Evolutionary conservation across 2,888 invertebrate genomes (phyloP).

Genomic region (Idaea straminata): DNA sequence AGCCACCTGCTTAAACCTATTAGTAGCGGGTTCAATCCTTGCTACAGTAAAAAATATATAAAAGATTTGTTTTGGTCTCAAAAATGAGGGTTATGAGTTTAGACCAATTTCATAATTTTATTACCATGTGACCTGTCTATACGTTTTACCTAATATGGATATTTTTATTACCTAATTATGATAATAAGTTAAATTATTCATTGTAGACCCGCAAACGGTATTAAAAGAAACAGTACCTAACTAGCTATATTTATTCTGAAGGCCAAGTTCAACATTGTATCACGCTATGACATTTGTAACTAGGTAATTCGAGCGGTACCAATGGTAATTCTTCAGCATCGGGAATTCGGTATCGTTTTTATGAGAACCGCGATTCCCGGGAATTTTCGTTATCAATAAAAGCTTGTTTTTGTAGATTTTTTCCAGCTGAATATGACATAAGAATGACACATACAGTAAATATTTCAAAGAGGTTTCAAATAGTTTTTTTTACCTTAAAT

Average conservation of each 20-base stretch:
- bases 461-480: too few species aligned
- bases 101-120: too few species aligned
- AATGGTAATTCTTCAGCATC: neutral
- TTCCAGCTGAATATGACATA: too few species aligned
- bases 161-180: neutral
- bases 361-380: neutral
- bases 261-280: constrained; percentile 1
- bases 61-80: neutral
- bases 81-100: too few species aligned
- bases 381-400: neutral
- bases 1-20: neutral
- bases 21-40: neutral
- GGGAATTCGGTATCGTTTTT: neutral
- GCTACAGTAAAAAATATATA: neutral
- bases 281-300: constrained; percentile 6
- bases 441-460: too few species aligned
- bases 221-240: constrained; percentile 1
- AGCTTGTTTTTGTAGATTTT: neutral
- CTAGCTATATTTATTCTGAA: neutral
- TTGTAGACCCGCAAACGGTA: neutral
- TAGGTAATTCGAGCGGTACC: neutral
- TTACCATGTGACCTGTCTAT: neutral
- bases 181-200: neutral
- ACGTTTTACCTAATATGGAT: neutral
- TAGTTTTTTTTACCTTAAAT: too few species aligned